Conservation (phyloP, 1,140 invertebrate species). For the Lineus longissimus region DNA sequence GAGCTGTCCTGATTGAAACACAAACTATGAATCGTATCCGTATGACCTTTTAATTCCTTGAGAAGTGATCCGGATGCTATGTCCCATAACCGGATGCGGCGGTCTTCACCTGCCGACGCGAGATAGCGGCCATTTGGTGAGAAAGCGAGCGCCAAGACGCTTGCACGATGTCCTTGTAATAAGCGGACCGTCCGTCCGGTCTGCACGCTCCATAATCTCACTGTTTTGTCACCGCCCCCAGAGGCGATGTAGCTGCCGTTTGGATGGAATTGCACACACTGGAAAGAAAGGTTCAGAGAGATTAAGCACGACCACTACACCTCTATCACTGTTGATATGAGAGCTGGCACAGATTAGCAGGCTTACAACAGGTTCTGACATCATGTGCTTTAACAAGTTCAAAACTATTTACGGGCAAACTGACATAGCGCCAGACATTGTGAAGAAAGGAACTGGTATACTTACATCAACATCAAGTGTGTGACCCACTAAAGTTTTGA, state of each 20-base stretch:
- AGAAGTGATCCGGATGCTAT: slow-evolving; percentile 61
- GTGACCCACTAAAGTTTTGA: slow-evolving; percentile 90
- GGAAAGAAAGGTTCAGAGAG: slow-evolving; percentile 6
- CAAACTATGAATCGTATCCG: slow-evolving; percentile 61
- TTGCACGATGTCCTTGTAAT: slow-evolving; percentile 59
- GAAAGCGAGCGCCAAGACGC: slow-evolving; percentile 64
- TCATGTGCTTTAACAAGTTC: too few species aligned
- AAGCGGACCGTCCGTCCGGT: slow-evolving; percentile 39
- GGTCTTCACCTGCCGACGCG: slow-evolving; percentile 67
- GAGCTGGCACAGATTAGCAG: too few species aligned
- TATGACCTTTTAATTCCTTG: slow-evolving; percentile 63
- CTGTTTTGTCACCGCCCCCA: slow-evolving; percentile 88
- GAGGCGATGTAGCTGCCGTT: slow-evolving; percentile 96
- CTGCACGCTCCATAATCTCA: slow-evolving; percentile 90
- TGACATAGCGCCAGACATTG: too few species aligned
- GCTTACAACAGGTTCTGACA: too few species aligned
- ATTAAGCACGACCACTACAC: too few species aligned
- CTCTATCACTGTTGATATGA: too few species aligned
- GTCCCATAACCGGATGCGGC: slow-evolving; percentile 67
- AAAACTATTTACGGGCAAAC: too few species aligned
- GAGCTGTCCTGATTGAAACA: slow-evolving; percentile 63
- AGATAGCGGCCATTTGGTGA: slow-evolving; percentile 68
- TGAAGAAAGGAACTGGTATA: too few species aligned
- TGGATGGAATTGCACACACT: slow-evolving; percentile 95
- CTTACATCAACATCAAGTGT: slow-evolving; percentile 74